phyloP scores from a whole-genome alignment of 2,113 vertebrate genomes.

The Lamprotornis superbus region DNA sequence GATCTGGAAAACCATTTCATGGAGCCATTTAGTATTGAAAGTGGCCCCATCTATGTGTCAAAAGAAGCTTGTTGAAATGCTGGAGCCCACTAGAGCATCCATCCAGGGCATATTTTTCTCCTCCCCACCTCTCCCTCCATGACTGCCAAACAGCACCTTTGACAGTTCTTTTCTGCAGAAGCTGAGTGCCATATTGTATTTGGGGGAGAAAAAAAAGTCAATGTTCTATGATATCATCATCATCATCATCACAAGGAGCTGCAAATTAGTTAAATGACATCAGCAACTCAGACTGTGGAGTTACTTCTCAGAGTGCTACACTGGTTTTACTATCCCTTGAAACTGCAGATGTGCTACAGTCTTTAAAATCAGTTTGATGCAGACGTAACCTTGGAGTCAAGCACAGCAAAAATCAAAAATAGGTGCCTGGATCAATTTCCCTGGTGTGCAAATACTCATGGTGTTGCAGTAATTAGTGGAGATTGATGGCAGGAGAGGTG shows the following conservation, averaged over 20 bases:
- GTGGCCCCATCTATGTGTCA: not conserved
- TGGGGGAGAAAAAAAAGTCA: not conserved
- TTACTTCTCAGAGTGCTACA: no score
- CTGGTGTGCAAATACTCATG: fast-evolving
- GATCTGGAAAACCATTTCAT: not conserved
- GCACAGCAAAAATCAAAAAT: not conserved
- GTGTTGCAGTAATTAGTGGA: no score
- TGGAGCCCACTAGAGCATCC: not conserved
- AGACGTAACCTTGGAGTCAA: fast-evolving
- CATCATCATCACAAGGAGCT: not conserved
- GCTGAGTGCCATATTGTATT: not conserved
- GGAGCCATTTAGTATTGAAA: not conserved
- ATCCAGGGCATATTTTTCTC: no score
- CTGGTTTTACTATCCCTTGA: not conserved
- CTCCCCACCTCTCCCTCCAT: not conserved
- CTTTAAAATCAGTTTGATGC: not conserved
- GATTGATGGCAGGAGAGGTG: fast-evolving
- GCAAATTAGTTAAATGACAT: not conserved
- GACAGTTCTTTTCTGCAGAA: not conserved
- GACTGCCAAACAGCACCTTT: no score
- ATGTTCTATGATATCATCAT: not conserved
- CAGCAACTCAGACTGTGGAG: not conserved
- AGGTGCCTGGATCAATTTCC: not conserved
- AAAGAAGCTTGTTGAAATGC: not conserved
- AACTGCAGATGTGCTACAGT: no score